phyloP scores from a whole-genome alignment of 2,888 invertebrate genomes.

The Syrphus vitripennis region DNA sequence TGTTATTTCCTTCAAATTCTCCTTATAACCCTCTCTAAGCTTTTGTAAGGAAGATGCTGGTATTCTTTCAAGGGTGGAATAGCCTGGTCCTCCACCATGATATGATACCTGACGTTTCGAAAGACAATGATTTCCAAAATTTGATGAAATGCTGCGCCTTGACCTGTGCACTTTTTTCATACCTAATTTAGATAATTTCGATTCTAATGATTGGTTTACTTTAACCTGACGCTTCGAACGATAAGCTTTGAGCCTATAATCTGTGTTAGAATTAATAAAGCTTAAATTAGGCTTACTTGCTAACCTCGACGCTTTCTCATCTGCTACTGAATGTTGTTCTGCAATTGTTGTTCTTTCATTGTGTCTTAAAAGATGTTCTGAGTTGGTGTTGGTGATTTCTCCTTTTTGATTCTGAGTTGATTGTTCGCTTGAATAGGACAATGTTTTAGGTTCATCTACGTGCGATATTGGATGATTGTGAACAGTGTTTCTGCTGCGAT shows the following conservation, averaged over 20 bases:
- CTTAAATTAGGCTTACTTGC: slow-evolving; percentile 70
- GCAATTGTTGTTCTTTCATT: not conserved
- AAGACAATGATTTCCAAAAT: not conserved
- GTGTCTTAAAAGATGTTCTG: not conserved
- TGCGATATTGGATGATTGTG: slow-evolving; percentile 29
- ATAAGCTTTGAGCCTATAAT: slow-evolving; percentile 4
- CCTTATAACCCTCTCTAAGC: slow-evolving; percentile 77
- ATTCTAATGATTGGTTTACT: too few relatives aligned
- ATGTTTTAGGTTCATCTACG: slow-evolving; percentile 36
- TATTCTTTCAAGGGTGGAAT: slow-evolving; percentile 77
- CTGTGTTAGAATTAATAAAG: not conserved
- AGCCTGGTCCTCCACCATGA: slow-evolving; percentile 72
- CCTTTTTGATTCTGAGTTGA: slow-evolving; percentile 35
- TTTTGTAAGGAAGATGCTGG: slow-evolving; percentile 75
- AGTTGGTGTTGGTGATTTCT: slow-evolving; percentile 9
- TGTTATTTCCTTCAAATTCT: slow-evolving; percentile 78
- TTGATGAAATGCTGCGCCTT: not conserved
- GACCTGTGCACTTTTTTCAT: not conserved
- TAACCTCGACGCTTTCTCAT: slow-evolving; percentile 73
- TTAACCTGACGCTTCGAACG: not conserved
- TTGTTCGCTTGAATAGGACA: slow-evolving; percentile 48
- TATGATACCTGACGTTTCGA: slow-evolving; percentile 30
- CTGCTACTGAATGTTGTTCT: not conserved
- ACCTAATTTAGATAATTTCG: not conserved
- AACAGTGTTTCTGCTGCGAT: slow-evolving; percentile 18